Percentiles rank a stretch among this genome's conserved stretches.
Conservation (phyloP, 2,888 invertebrate genomes). For the Allacma fusca region DNA sequence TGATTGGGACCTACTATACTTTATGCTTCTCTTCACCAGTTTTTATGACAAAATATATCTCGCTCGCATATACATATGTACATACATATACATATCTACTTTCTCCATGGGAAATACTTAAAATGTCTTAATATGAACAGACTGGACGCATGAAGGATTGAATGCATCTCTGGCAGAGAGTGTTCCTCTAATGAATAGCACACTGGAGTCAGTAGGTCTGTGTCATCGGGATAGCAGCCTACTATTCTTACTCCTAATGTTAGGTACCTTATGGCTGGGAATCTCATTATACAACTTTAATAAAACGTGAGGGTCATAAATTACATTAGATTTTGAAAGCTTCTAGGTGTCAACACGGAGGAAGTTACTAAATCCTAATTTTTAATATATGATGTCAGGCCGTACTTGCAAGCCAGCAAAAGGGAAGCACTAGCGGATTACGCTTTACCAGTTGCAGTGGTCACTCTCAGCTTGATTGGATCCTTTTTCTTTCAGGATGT, state of each 20-base stretch:
- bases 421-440: conserved; percentile 71
- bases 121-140: conserved; percentile 17
- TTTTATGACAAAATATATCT: neutral
- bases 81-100: no score
- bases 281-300: conserved; percentile 71
- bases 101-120: no score
- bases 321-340: neutral
- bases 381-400: conserved; percentile 62
- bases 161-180: conserved; percentile 37
- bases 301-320: conserved; percentile 65
- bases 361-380: neutral
- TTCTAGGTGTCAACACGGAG: neutral
- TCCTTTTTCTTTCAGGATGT: conserved; percentile 69
- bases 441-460: conserved; percentile 70
- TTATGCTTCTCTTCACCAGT: no score
- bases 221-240: conserved; percentile 69
- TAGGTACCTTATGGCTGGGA: conserved; percentile 72
- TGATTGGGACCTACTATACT: no score
- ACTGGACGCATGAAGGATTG: conserved; percentile 42
- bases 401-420: conserved; percentile 68
- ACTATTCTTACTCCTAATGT: conserved; percentile 69
- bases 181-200: conserved; percentile 39
- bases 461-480: conserved; percentile 70
- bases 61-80: no score
- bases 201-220: conserved; percentile 15